Evolutionary conservation across 2,888 invertebrate genomes (phyloP).

Genomic region (Tyria jacobaeae): DNA sequence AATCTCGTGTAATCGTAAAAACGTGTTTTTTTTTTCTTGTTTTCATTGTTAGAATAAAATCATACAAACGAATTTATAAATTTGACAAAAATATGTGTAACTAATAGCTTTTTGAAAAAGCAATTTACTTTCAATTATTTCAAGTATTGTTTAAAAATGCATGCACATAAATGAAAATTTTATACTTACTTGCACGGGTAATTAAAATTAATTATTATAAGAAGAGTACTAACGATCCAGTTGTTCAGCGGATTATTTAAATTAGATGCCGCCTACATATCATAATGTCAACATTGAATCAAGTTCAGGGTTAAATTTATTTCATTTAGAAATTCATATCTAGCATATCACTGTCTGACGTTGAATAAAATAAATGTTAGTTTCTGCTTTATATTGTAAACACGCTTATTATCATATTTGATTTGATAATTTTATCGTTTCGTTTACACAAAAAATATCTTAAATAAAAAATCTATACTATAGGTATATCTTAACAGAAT

Average conservation of each 20-base stretch:
- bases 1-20: background rate
- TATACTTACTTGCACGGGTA: background rate
- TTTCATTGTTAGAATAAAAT: background rate
- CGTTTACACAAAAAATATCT: too few species aligned
- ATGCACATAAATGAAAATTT: too few species aligned
- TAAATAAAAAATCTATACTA: too few species aligned
- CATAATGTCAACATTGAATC: slow-evolving; percentile 21
- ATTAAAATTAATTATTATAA: slow-evolving; percentile 1
- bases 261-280: slow-evolving; percentile 31
- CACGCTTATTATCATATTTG: too few species aligned
- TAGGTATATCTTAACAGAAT: too few species aligned
- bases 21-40: background rate
- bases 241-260: slow-evolving; percentile 15
- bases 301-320: slow-evolving; percentile 34
- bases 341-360: slow-evolving; percentile 5
- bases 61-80: background rate
- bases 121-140: background rate
- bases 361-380: background rate
- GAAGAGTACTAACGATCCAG: background rate
- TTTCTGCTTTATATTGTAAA: too few species aligned
- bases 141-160: too few species aligned
- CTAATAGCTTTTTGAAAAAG: background rate
- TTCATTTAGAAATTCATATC: background rate
- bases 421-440: too few species aligned
- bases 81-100: background rate